A percentile compares a stretch with the other conserved stretches of the same genome.
These are phyloP conservation scores for Drosophila mimica DNA, from an alignment of 2,888 invertebrate species.

Conservation along the genomic window DNA sequence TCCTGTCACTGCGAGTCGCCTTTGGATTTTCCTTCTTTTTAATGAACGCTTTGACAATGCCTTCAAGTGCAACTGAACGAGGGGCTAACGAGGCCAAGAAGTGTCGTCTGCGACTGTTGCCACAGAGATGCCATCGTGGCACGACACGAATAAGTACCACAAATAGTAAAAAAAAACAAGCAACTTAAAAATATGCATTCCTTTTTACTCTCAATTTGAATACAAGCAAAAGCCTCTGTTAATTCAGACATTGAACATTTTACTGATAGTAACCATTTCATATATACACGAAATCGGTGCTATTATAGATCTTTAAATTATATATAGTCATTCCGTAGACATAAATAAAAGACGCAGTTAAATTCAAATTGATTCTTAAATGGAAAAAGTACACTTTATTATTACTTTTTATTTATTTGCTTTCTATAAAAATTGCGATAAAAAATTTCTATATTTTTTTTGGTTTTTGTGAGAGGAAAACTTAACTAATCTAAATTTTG, in stretches of 20 bases:
- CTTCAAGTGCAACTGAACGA: slow-evolving; percentile 67
- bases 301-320: background rate
- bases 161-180: background rate
- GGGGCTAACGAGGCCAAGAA: slow-evolving; percentile 55
- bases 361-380: background rate
- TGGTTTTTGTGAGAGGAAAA: background rate
- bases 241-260: background rate
- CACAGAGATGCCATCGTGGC: slow-evolving; percentile 9
- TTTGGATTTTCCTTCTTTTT: slow-evolving; percentile 56
- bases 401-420: background rate
- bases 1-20: slow-evolving; percentile 41
- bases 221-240: background rate
- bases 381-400: background rate
- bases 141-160: background rate
- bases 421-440: no score
- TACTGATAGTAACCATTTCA: background rate
- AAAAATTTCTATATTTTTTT: background rate
- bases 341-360: background rate
- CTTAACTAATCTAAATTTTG: background rate
- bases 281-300: background rate
- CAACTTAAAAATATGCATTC: no score
- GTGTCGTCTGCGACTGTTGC: slow-evolving; percentile 24
- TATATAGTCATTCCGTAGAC: background rate
- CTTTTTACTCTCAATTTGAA: background rate
- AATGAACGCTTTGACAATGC: slow-evolving; percentile 79